phyloP scores from a whole-genome alignment of 2,888 invertebrate genomes.

The Agonopterix arenella region DNA sequence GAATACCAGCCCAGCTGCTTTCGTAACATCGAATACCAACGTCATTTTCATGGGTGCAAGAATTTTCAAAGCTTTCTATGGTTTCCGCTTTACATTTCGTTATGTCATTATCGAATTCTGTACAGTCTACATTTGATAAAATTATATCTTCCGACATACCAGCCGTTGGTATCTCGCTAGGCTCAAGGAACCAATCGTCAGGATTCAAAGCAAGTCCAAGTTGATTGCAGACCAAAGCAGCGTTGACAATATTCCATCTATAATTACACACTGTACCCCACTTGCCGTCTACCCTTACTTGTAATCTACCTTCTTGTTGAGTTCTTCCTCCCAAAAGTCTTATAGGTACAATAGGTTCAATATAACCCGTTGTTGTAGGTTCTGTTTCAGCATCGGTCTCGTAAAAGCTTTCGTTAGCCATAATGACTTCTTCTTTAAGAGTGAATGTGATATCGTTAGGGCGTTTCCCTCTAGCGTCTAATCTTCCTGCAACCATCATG shows the following conservation, averaged over 20 bases:
- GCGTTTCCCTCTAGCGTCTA: constrained; percentile 88
- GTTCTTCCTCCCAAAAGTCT: constrained; percentile 89
- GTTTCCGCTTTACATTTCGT: constrained; percentile 90
- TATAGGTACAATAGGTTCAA: constrained; percentile 82
- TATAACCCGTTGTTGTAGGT: constrained; percentile 77
- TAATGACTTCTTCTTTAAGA: constrained; percentile 84
- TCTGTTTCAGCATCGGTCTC: constrained; percentile 76
- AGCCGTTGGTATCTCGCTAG: constrained; percentile 87
- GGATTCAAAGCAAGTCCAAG: constrained; percentile 95
- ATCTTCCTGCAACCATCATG: constrained; percentile 96
- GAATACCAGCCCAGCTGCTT: constrained; percentile 95
- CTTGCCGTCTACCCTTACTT: constrained; percentile 87
- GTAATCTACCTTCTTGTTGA: constrained; percentile 90
- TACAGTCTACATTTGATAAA: constrained; percentile 92
- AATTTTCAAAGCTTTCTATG: constrained; percentile 88
- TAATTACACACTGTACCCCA: constrained; percentile 99
- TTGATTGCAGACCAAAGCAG: constrained; percentile 96
- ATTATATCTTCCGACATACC: constrained; percentile 87
- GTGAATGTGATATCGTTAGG: constrained; percentile 89
- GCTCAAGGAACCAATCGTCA: constrained; percentile 91
- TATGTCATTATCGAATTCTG: constrained; percentile 92
- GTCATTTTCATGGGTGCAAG: constrained; percentile 90
- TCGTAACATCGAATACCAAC: constrained; percentile 93
- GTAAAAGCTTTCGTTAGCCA: constrained; percentile 79
- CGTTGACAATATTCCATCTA: constrained; percentile 94